Conservation (phyloP, 1,140 invertebrate species). For the Trigoniulus corallinus region DNA sequence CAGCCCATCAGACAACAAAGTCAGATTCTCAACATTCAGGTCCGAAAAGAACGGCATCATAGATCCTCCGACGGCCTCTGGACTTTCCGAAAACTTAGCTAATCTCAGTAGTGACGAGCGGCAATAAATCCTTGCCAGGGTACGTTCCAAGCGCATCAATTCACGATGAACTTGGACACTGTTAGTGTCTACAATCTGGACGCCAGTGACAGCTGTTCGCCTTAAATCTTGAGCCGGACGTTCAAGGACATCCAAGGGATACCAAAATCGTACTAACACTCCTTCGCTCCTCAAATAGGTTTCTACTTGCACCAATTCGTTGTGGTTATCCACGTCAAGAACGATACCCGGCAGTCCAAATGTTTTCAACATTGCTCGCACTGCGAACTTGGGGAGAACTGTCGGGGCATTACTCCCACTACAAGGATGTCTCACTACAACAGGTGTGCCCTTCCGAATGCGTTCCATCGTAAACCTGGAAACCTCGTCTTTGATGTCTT, state of each 20-base stretch:
- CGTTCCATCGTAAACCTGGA: slow-evolving; percentile 27
- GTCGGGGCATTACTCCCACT: slow-evolving; percentile 13
- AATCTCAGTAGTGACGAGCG: slow-evolving; percentile 24
- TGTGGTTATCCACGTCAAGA: slow-evolving; percentile 18
- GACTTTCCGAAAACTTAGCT: background rate
- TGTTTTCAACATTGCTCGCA: slow-evolving; percentile 25
- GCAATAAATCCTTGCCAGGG: slow-evolving; percentile 22
- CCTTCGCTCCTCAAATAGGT: slow-evolving; percentile 28
- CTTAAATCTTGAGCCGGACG: slow-evolving; percentile 21
- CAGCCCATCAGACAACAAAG: slow-evolving; percentile 24
- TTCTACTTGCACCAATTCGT: slow-evolving; percentile 29
- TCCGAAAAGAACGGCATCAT: background rate
- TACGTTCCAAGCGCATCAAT: slow-evolving; percentile 20
- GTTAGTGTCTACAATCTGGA: slow-evolving; percentile 24
- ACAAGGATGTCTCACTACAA: slow-evolving; percentile 20
- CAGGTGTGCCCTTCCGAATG: slow-evolving; percentile 25
- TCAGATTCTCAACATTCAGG: slow-evolving; percentile 27
- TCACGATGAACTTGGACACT: slow-evolving; percentile 26
- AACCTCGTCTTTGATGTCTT: slow-evolving; percentile 28
- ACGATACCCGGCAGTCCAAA: slow-evolving; percentile 28
- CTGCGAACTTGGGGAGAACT: slow-evolving; percentile 25
- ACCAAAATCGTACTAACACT: slow-evolving; percentile 28
- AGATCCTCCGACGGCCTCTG: background rate
- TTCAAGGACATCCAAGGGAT: slow-evolving; percentile 26
- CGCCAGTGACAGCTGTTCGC: slow-evolving; percentile 22